Evolutionary conservation across 2,113 vertebrate species (phyloP).

Genomic region (Dicentrarchus labrax): DNA sequence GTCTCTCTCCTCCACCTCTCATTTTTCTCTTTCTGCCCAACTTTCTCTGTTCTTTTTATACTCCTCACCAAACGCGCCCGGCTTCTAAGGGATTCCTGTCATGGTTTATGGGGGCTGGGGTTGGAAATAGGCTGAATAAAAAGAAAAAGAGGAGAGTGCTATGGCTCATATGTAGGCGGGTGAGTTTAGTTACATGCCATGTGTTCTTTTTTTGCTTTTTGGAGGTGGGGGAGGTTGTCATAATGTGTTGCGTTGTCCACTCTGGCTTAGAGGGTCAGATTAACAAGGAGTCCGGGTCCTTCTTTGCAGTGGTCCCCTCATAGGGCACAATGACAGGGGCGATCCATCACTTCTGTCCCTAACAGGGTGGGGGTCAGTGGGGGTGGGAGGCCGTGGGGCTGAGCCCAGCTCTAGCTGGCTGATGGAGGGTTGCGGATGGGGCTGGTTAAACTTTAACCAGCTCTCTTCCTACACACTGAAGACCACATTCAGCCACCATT

Average conservation of each 20-base stretch:
- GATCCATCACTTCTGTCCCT: conserved; percentile 86
- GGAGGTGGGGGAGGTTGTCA: conserved; percentile 62
- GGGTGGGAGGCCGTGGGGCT: conserved; percentile 65
- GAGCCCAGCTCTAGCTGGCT: conserved; percentile 59
- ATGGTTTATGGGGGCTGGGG: conserved; percentile 41
- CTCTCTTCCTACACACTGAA: conserved; percentile 83
- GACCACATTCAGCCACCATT: conserved; percentile 71
- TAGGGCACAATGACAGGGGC: conserved; percentile 80
- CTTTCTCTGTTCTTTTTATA: conserved; percentile 70
- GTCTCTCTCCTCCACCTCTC: conserved; percentile 63
- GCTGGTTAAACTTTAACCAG: conserved; percentile 98
- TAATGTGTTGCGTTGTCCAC: conserved; percentile 82
- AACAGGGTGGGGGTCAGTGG: conserved; percentile 84
- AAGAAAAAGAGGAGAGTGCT: conserved; percentile 43
- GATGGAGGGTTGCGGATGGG: conserved; percentile 79
- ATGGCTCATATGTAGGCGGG: conserved; percentile 56
- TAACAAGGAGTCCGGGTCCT: conserved; percentile 79
- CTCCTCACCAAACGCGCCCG: conserved; percentile 26
- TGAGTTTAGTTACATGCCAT: conserved; percentile 66
- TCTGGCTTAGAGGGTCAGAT: conserved; percentile 81
- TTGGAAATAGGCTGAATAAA: conserved; percentile 52
- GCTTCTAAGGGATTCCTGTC: conserved; percentile 60
- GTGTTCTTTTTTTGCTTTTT: conserved; percentile 64
- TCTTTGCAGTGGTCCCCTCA: conserved; percentile 74
- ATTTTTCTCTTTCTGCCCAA: conserved; percentile 75